Percentiles rank a stretch among this genome's conserved stretches.
These are phyloP conservation scores for Liasis olivaceus DNA, from an alignment of 2,797 vertebrate genomes.

Conservation along the genomic window DNA sequence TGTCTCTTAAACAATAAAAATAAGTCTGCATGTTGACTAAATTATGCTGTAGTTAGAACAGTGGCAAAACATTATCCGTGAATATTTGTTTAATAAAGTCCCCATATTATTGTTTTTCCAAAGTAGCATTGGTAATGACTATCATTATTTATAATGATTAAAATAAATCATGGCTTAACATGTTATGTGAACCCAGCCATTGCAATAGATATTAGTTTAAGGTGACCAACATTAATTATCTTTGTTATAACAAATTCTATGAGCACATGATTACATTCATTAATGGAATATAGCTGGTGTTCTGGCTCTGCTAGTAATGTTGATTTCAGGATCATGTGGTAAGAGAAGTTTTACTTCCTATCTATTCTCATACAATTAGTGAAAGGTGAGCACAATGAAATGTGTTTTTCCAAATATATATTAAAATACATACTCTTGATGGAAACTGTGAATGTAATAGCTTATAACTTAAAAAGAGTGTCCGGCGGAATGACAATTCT, in stretches of 20 bases:
- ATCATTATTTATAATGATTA: neutral
- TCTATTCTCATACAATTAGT: neutral
- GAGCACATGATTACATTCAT: neutral
- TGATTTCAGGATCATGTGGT: neutral
- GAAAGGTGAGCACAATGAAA: neutral
- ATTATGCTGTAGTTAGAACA: neutral
- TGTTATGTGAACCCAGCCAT: neutral
- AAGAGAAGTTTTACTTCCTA: too few species aligned
- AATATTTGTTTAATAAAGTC: neutral
- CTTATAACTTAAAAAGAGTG: neutral
- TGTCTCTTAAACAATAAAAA: rapidly evolving
- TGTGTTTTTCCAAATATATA: neutral
- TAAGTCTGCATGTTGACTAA: neutral
- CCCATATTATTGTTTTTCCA: neutral
- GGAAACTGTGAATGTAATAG: neutral
- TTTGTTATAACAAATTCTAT: neutral
- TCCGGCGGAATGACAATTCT: neutral
- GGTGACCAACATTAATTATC: neutral
- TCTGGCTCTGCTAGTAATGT: neutral
- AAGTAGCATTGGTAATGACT: neutral
- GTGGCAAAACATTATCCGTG: neutral
- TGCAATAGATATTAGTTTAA: neutral
- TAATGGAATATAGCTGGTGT: neutral
- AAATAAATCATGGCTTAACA: neutral
- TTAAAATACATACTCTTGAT: neutral